Conservation (phyloP, 2,113 vertebrate genomes). For the Gobiocypris rarus region DNA sequence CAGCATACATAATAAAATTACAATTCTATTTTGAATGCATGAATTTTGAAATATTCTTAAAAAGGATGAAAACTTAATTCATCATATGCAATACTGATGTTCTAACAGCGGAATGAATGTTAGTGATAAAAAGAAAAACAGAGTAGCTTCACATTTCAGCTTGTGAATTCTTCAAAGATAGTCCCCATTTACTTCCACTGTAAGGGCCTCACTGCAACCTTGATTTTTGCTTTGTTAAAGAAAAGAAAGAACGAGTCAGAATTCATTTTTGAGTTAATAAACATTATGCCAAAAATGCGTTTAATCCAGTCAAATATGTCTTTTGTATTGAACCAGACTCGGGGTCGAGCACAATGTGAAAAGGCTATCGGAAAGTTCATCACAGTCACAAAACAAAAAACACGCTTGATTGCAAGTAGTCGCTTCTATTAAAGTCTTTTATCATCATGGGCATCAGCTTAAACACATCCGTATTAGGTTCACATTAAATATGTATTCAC, state of each 20-base stretch:
- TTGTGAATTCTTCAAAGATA: not conserved
- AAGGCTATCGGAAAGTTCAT: not conserved
- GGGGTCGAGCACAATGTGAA: not conserved
- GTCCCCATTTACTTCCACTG: not conserved
- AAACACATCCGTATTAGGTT: constrained; percentile 24
- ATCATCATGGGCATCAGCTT: not conserved
- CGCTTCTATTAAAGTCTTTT: not conserved
- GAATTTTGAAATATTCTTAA: no score
- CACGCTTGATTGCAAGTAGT: not conserved
- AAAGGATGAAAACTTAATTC: not conserved
- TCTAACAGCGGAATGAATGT: not conserved
- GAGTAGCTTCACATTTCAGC: no score
- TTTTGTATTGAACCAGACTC: not conserved
- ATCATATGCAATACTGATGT: not conserved
- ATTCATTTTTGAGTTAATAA: not conserved
- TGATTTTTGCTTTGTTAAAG: not conserved
- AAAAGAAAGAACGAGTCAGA: not conserved
- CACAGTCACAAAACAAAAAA: not conserved
- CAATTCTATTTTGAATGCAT: no score
- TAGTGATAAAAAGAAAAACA: not conserved
- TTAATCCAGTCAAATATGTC: not conserved
- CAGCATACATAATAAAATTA: not conserved
- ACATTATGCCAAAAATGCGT: not conserved
- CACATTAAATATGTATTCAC: constrained; percentile 49
- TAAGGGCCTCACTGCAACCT: not conserved